Percentiles rank a stretch among this genome's conserved stretches.
Conservation (phyloP, 2,797 vertebrate genomes). For the Propithecus deckenii region DNA sequence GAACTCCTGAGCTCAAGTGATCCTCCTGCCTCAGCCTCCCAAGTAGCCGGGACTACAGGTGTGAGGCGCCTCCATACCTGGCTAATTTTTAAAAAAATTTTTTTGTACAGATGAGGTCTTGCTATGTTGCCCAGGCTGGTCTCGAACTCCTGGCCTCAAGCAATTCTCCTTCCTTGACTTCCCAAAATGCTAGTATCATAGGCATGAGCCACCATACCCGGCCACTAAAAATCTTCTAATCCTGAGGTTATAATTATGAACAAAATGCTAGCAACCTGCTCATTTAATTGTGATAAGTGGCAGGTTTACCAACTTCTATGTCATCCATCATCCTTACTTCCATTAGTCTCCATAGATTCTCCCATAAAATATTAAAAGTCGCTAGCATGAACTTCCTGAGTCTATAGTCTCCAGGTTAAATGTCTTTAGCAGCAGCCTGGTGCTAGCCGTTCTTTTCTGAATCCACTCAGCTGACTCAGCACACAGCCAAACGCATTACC, state of each 20-base stretch:
- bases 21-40: not conserved
- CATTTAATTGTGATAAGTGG: not conserved
- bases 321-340: not conserved
- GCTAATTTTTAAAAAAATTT: not conserved
- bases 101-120: not conserved
- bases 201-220: not conserved
- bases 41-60: not conserved
- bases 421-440: not conserved
- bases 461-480: not conserved
- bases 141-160: not conserved
- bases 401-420: not conserved
- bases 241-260: not conserved
- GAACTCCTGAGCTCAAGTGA: not conserved
- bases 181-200: not conserved
- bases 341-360: not conserved
- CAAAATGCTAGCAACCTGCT: not conserved
- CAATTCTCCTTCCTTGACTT: not conserved
- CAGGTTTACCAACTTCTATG: not conserved
- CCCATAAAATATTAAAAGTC: not conserved
- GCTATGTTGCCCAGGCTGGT: not conserved
- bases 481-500: rapidly evolving
- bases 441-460: not conserved
- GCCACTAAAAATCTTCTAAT: not conserved
- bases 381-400: not conserved
- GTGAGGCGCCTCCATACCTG: rapidly evolving